Base-by-base conservation (phyloP, 2,888 invertebrate species). In the Tortrix viridana region DNA sequence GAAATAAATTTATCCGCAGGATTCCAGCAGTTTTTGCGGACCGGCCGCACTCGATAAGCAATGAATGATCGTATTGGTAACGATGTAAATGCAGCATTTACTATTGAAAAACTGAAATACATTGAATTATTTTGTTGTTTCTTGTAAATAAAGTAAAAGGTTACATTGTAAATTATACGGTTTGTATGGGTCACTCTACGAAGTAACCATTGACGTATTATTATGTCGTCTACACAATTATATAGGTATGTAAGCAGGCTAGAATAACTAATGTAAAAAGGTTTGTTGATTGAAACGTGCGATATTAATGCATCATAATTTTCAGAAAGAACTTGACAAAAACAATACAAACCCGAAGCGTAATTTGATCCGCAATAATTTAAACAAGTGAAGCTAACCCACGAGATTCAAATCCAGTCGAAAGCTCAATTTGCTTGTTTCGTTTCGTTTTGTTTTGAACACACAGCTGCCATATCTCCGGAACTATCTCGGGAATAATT, bases 401-500 rank as follows among this genome's bases (percentile, higher is more conserved):
- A 73, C 18, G 70, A 77, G 79, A 79, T 79, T 74, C 69, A 76
- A 79, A 75, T 78, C 76, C 80, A 74, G 72, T 75, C 77, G 72
- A 82, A 84, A 83, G 81, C 84, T 84, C 86, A 84, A 85, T 84
- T 85, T 86, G 86, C 83, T 86, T 80, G 80, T 76, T 80, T 82
- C 84, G 81, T 84, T 83, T 86, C 82, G 81, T 88, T 86, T 86
- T 84, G 81, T 83, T 86, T 76, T 77, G 75, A 79, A 82, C 84
- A 82, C 84, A 78, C 76, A 78, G 76, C 81, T 74, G 77, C 76
- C 80, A 77, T 86, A 88, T 89, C 89, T 86, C 77, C 75, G 76
- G 76, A 82, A 83, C 85, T 88, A 90, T 90, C 89, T 85, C 73
- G 76, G 71, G 81, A 88, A 88, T 86, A 85, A 88, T 86, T 86